Evolutionary conservation across 2,888 invertebrate species (phyloP), one percentile per base, ranked within the genome.

Genomic region (Cosmopolites sordidus): DNA sequence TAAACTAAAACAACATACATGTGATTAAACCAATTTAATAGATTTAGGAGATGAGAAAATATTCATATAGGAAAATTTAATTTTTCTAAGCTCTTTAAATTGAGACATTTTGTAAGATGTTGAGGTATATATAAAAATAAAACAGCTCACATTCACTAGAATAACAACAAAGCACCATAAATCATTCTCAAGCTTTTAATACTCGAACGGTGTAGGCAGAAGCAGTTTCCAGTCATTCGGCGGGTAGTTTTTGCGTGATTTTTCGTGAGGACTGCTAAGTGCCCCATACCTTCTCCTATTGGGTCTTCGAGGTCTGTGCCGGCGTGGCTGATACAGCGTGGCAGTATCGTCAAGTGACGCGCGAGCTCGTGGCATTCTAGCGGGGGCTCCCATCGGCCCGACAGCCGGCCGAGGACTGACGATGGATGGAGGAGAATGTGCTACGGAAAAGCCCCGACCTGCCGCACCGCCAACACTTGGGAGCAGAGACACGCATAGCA

Each of bases 301-400:
- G 30, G 58, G 63, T 56, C 66, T 60, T 39, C 64, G 65, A 16
- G 50, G 55, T 2, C 51, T 46, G 49, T 64, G 64, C 57, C 65
- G 62, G 50, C 65, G 65, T 60, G 64, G 66, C 58, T 64, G 66
- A 60, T 65, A 65, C 58, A 64, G 60, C 60, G 64, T 64, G 57
- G 63, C 62, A 59, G 66, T 63, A 48, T 62, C 64, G 60, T 67
- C 67, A 57, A 67, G 61, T 59, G 63, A 64, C 56, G 63, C 67
- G 59, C 67, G 66, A 60, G 67, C 64, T 66, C 65, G 64, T 58
- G 66, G 67, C 67, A 67, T 67, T 58, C 63, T 64, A 58, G 62
- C 65, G 63, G 65, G 66, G 66, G 66, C 66, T 60, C 66, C 66
- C 66, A 67, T 67, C 66, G 65, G 66, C 64, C 66, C 64, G 65